Base-by-base conservation (phyloP, 2,888 invertebrate species). In the Gerosis bhagava region DNA sequence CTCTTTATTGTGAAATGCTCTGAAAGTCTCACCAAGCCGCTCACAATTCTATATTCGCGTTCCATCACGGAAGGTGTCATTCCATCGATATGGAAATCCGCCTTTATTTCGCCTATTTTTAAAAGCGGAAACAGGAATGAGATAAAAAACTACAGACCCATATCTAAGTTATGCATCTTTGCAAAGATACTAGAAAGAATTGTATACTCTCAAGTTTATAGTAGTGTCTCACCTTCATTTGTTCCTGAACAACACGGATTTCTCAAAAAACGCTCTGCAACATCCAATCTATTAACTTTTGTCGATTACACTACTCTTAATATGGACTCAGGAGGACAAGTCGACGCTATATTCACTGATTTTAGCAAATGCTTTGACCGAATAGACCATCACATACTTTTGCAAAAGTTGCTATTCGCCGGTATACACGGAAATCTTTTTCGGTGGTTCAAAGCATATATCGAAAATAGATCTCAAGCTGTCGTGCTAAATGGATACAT, bases 351-450 rank as follows among this genome's bases (percentile, higher is more conserved):
- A 21, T 8, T 32, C 6, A 51, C 56, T 0, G 51, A 54, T 16
- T 54, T 44, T 10, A 44, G 36, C 16, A 49, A 51, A 17, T 26
- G 29, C 3, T 51, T 47, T 15, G 51, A 51, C 8, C 13, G 43
- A 1, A 51, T 51, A 8, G 45, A 48, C 11, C 48, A 49, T 17
- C 5, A 16, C 0, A n/a, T 43, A 7, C 28, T 50, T 2, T 12
- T 31, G 12, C 3, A 8, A 10, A 42, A 32, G 16, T 15, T 42
- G 1, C 5, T 7, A 4, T 5, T 4, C 3, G 21, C 24, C 7
- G 42, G 42, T 5, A 13, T 42, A 3, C 21, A 13, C 3, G 42
- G 42, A 3, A 24, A 42, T 15, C 42, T 42, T 1, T 32, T 28
- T 16, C 6, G 31, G 3, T 42, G 24, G 42, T 42, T 42, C 6